Conservation (phyloP, 2,888 invertebrate species). For the Cephus rjabovi region DNA sequence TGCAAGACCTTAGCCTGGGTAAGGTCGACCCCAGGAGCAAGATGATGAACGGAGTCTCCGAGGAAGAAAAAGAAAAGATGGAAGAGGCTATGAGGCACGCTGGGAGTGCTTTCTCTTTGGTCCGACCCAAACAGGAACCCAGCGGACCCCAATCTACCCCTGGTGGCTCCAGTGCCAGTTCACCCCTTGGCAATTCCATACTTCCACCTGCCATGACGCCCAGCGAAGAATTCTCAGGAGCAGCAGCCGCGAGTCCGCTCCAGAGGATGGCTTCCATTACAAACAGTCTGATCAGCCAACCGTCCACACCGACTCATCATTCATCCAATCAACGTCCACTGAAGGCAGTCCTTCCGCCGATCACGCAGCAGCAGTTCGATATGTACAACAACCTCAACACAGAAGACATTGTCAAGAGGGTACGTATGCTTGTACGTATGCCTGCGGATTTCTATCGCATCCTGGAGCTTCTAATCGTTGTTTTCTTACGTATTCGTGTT, state of each 20-base stretch:
- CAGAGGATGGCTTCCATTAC: conserved; percentile 99
- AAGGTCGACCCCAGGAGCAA: conserved; percentile 71
- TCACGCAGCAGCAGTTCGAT: conserved; percentile 99
- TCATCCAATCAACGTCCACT: conserved; percentile 87
- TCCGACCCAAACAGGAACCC: conserved; percentile 86
- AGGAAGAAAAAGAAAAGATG: conserved; percentile 76
- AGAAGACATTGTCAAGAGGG: conserved; percentile 96
- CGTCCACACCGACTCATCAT: conserved; percentile 87
- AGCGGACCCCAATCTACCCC: conserved; percentile 73
- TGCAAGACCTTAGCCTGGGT: conserved; percentile 88
- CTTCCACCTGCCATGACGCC: conserved; percentile 87
- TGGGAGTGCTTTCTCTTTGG: conserved; percentile 88
- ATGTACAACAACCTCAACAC: conserved; percentile 98
- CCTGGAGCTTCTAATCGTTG: not conserved
- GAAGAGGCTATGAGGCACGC: conserved; percentile 82
- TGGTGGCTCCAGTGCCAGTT: conserved; percentile 82
- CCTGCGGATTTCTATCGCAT: no score
- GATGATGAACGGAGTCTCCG: conserved; percentile 75
- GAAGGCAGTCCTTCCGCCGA: conserved; percentile 96
- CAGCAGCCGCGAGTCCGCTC: conserved; percentile 90
- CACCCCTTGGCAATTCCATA: conserved; percentile 87
- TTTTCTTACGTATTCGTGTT: conserved; percentile 27
- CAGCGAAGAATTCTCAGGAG: conserved; percentile 82
- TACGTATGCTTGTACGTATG: conserved; percentile 45
- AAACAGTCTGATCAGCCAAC: conserved; percentile 94